Evolutionary conservation across 2,888 invertebrate species (phyloP), one percentile per base, ranked within the genome.

Genomic region (Drosophila picticornis): DNA sequence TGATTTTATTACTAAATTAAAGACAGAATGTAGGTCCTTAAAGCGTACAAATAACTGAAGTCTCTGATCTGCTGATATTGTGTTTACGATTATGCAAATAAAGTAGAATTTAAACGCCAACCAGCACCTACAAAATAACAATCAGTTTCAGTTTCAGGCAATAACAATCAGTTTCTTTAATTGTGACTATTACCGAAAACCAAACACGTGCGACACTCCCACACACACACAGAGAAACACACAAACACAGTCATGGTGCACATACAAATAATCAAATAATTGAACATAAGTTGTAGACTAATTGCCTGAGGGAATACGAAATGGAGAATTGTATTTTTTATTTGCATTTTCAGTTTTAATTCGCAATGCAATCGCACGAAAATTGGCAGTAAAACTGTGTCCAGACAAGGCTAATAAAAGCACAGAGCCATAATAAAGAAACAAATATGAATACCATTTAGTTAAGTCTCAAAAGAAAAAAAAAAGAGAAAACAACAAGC

Each of bases 231-330:
- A 68, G 32, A 50, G n/a, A 32, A 16, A 55, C 27, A 16, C 40
- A 11, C 13, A 29, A 29, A 53, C 50, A 43, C 46, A 50, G 31
- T 1, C 4, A 2, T 55, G 50, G 83, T 74, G 67, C 70, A 75
- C 68, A 62, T 51, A 48, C 57, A 67, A 69, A 87, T 81, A 84
- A 81, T 82, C 57, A 67, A 71, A 88, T 82, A 84, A 82, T 85
- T 88, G 62, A 76, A 77, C 73, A 67, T 76, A 83, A 83, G 77
- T 79, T 57, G 57, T 50, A 73, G 31, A 71, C 87, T 81, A 88
- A 87, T 81, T 88, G 88, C 83, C 80, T 74, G 66, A 65, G 88
- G 81, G 78, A 67, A 63, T 71, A 63, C 70, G 40, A 64, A 74
- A 65, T 63, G 66, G 57, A 38, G 68, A 73, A 58, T 52, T 52